These are phyloP conservation scores for Thelaira solivaga DNA, from an alignment of 2,888 invertebrate genomes.

Conservation along the genomic window DNA sequence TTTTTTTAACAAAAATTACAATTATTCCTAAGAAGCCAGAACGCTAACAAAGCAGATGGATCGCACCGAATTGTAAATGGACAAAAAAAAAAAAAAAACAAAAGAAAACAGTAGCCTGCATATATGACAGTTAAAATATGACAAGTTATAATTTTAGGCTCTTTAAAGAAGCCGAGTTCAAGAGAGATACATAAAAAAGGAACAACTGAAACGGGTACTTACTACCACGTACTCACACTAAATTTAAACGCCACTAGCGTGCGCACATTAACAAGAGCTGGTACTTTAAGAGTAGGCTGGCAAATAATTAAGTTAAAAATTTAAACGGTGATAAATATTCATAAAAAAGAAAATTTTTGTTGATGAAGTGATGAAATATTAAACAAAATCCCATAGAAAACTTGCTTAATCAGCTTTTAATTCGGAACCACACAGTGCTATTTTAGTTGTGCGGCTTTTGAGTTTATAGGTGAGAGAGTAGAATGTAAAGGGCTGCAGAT, in stretches of 20 bases:
- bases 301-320: too few species aligned
- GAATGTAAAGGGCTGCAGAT: too few species aligned
- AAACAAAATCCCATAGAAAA: too few species aligned
- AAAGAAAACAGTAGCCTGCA: constrained; percentile 68
- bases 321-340: too few species aligned
- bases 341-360: too few species aligned
- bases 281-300: too few species aligned
- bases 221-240: background rate
- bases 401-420: too few species aligned
- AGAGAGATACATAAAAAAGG: background rate
- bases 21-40: constrained; percentile 44
- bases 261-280: too few species aligned
- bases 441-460: too few species aligned
- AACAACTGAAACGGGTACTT: background rate
- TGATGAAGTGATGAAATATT: too few species aligned
- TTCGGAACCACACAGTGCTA: too few species aligned
- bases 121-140: constrained; percentile 70
- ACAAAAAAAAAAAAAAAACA: background rate
- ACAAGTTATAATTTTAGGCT: constrained; percentile 67
- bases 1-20: constrained; percentile 47
- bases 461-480: too few species aligned
- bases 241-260: background rate
- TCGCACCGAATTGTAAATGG: background rate
- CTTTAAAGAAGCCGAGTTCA: constrained; percentile 49
- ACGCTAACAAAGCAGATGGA: background rate